These are phyloP conservation scores for Drosophila ficusphila DNA, from an alignment of 1,140 invertebrate species.

Conservation along the genomic window DNA sequence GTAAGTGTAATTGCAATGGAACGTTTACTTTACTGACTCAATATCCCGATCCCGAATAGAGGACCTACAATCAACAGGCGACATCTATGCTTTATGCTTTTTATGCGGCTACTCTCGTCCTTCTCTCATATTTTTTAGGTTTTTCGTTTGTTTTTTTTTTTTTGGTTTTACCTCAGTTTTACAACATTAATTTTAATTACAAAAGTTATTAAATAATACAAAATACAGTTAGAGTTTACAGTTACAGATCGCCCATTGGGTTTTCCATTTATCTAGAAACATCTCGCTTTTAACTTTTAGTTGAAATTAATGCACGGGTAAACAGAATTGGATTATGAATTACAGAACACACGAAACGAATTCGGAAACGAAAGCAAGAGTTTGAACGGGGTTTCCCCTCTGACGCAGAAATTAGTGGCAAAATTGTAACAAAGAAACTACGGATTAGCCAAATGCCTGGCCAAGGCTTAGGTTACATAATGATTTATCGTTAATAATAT, in stretches of 20 bases:
- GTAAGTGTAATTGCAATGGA: constrained; percentile 72
- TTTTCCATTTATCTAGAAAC: constrained; percentile 42
- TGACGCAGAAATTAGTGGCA: constrained; percentile 41
- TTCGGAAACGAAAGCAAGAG: constrained; percentile 44
- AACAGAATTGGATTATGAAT: constrained; percentile 48
- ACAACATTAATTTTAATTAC: constrained; percentile 79
- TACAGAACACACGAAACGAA: constrained; percentile 52
- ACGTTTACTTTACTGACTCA: constrained; percentile 63
- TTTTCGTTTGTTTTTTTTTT: constrained; percentile 22
- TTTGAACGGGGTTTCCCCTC: constrained; percentile 12
- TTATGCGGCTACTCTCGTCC: constrained; percentile 52
- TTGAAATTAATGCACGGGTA: constrained; percentile 80
- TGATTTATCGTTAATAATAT: constrained; percentile 79
- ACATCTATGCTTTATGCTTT: constrained; percentile 54
- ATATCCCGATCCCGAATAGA: constrained; percentile 34
- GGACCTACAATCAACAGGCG: constrained; percentile 50
- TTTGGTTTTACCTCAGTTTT: constrained; percentile 75
- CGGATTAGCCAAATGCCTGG: constrained; percentile 25
- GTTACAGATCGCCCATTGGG: constrained; percentile 41
- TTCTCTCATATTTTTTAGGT: constrained; percentile 1
- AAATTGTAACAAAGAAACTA: constrained; percentile 64
- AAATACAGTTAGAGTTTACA: constrained; percentile 59
- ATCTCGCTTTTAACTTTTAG: constrained; percentile 65
- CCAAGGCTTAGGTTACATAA: constrained; percentile 74
- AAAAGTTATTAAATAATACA: constrained; percentile 66